Percentiles rank a stretch among this genome's conserved stretches.
Conservation (phyloP, 2,797 vertebrate species). For the Otolemur crassicaudatus region DNA sequence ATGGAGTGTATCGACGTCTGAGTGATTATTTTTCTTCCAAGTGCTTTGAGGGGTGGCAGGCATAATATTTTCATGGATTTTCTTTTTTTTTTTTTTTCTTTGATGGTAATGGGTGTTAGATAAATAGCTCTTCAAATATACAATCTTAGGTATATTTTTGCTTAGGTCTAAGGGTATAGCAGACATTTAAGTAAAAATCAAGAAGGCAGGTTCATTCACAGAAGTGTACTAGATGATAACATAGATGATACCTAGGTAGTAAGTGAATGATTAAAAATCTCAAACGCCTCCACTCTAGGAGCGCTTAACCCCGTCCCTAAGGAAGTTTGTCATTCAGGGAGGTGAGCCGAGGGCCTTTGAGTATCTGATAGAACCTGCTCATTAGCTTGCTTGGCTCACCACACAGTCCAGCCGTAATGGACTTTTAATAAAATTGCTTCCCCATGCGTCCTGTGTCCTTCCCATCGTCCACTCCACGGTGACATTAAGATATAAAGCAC, state of each 20-base stretch:
- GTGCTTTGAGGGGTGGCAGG: background rate
- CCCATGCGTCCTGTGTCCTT: background rate
- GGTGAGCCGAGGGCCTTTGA: constrained; percentile 43
- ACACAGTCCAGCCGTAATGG: constrained; percentile 43
- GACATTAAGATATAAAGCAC: background rate
- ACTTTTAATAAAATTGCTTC: constrained; percentile 66
- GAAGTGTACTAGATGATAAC: background rate
- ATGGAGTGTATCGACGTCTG: background rate
- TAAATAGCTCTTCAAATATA: background rate
- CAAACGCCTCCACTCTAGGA: background rate
- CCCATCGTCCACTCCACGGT: background rate
- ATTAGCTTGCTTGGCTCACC: constrained; percentile 63
- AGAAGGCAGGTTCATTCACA: constrained; percentile 18
- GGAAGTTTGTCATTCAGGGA: constrained; percentile 58
- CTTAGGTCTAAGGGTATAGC: background rate
- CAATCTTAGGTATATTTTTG: background rate
- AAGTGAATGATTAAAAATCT: background rate
- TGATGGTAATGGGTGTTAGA: constrained; percentile 36
- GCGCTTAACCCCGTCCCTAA: background rate
- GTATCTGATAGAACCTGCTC: constrained; percentile 61
- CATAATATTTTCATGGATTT: background rate
- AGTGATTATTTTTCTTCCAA: background rate
- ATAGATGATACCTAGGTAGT: background rate
- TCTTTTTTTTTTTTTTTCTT: background rate
- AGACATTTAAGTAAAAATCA: background rate